Conservation (phyloP, 2,797 vertebrate genomes). For the Tadarida brasiliensis region DNA sequence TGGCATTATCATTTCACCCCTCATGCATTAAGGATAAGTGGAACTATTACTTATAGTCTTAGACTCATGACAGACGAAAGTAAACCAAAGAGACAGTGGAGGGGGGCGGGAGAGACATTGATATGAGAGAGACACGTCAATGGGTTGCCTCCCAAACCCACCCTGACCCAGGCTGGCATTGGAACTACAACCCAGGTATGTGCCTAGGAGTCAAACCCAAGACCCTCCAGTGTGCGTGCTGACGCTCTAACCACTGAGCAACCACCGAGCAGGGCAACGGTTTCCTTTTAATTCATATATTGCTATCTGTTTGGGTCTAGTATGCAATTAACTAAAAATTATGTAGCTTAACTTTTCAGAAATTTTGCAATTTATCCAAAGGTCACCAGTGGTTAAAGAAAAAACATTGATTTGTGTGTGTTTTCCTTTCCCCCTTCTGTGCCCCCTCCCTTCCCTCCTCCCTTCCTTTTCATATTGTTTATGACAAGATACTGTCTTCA, state of each 20-base stretch:
- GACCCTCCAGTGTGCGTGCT: no score
- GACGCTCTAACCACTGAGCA: no score
- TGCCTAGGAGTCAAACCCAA: no score
- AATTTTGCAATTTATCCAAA: slow-evolving; percentile 1
- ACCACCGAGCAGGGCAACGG: no score
- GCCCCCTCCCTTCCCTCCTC: accelerated
- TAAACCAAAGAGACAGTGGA: background rate
- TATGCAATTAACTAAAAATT: background rate
- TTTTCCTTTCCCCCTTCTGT: background rate
- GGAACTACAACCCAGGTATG: no score
- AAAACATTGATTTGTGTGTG: background rate
- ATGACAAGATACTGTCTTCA: background rate
- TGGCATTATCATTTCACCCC: background rate
- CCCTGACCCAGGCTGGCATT: no score
- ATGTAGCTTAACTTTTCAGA: background rate
- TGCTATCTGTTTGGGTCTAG: background rate
- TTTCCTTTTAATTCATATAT: background rate
- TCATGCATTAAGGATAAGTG: background rate
- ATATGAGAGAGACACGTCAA: no score
- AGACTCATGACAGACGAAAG: background rate
- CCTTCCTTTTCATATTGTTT: background rate
- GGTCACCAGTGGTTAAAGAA: background rate
- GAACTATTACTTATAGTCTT: background rate
- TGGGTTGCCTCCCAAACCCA: no score
- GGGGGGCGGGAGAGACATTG: no score